These are phyloP conservation scores for Coilia nasus DNA, from an alignment of 2,797 vertebrate genomes.

Conservation along the genomic window DNA sequence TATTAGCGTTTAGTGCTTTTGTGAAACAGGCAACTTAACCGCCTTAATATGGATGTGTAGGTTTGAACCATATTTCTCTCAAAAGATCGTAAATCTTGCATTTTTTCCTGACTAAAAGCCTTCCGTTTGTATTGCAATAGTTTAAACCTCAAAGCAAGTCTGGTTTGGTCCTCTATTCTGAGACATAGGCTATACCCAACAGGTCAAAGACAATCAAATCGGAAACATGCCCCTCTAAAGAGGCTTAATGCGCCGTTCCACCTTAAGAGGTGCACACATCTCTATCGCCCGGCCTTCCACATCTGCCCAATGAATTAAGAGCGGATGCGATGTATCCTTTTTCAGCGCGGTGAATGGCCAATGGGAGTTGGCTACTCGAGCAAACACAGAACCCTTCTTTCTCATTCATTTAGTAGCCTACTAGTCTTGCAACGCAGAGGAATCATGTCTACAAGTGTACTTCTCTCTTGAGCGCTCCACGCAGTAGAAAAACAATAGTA, in stretches of 20 bases:
- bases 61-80: background rate
- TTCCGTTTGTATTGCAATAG: background rate
- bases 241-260: slow-evolving; percentile 56
- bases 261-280: slow-evolving; percentile 75
- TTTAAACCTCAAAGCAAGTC: background rate
- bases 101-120: background rate
- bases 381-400: slow-evolving; percentile 73
- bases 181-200: background rate
- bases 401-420: slow-evolving; percentile 81
- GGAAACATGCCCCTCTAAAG: background rate
- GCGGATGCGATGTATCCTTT: slow-evolving; percentile 82
- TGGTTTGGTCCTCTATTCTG: background rate
- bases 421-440: slow-evolving; percentile 62
- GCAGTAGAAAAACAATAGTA: slow-evolving; percentile 49
- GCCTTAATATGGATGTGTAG: background rate
- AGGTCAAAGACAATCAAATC: background rate
- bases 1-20: background rate
- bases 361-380: slow-evolving; percentile 72
- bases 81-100: background rate
- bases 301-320: slow-evolving; percentile 80
- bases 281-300: slow-evolving; percentile 69
- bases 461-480: slow-evolving; percentile 55
- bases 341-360: slow-evolving; percentile 77
- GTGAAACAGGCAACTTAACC: background rate
- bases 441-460: slow-evolving; percentile 52